Conservation (phyloP, 2,888 invertebrate genomes). For the Drosophila eohydei region DNA sequence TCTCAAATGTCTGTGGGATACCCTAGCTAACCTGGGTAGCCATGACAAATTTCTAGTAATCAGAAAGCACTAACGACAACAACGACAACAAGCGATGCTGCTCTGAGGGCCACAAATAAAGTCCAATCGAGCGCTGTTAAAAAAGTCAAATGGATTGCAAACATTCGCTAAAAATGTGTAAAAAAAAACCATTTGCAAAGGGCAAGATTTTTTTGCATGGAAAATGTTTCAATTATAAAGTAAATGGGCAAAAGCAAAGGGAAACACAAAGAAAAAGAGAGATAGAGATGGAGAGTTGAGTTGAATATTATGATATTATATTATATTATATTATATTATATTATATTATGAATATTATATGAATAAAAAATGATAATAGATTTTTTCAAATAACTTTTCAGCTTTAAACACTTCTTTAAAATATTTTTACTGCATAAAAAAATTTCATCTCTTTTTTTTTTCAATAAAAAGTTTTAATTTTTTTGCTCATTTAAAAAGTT, state of each 20-base stretch:
- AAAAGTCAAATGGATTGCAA: slow-evolving; percentile 23
- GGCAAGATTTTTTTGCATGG: slow-evolving; percentile 16
- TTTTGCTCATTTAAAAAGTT: background rate
- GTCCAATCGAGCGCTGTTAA: slow-evolving; percentile 15
- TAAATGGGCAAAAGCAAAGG: background rate
- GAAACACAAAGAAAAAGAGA: background rate
- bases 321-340: too few species aligned
- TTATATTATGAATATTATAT: too few species aligned
- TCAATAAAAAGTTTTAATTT: background rate
- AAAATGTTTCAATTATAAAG: background rate
- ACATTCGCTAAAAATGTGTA: slow-evolving; percentile 30
- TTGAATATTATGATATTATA: too few species aligned
- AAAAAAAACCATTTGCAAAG: slow-evolving; percentile 27
- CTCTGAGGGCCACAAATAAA: slow-evolving; percentile 30
- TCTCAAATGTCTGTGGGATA: slow-evolving; percentile 65
- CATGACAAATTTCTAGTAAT: slow-evolving; percentile 67
- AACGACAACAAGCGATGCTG: slow-evolving; percentile 17
- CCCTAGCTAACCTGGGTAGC: slow-evolving; percentile 38
- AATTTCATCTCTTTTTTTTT: too few species aligned
- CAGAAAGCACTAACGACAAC: slow-evolving; percentile 64
- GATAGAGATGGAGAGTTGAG: background rate
- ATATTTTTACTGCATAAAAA: too few species aligned
- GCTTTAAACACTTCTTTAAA: too few species aligned
- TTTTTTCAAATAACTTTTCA: too few species aligned
- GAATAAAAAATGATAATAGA: too few species aligned